Conservation (phyloP, 2,888 invertebrate genomes). For the Nephrotoma flavescens region DNA sequence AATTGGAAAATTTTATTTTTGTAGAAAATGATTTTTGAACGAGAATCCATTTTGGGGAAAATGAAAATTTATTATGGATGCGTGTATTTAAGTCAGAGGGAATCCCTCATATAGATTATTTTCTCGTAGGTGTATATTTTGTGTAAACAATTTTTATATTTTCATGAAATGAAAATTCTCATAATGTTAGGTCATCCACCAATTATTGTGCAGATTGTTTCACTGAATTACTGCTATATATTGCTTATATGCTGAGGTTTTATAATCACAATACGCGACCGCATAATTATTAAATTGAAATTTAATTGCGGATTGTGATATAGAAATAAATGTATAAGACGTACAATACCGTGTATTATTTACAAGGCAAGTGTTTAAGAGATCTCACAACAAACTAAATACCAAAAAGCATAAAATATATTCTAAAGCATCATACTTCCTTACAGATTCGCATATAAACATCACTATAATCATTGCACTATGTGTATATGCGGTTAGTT, state of each 20-base stretch:
- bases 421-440: not conserved
- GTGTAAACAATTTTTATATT: not conserved
- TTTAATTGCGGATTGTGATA: not conserved
- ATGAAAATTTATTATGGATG: not conserved
- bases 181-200: not conserved
- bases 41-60: not conserved
- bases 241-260: not conserved
- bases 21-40: not conserved
- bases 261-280: not conserved
- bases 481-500: not conserved
- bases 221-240: not conserved
- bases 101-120: not conserved
- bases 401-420: not conserved
- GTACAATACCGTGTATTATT: too few relatives aligned
- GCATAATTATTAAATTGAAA: not conserved
- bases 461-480: not conserved
- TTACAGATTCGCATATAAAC: not conserved
- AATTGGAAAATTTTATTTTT: not conserved
- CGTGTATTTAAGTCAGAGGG: not conserved
- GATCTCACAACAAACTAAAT: too few relatives aligned
- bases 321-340: not conserved
- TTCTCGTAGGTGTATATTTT: not conserved
- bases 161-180: not conserved
- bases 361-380: too few relatives aligned
- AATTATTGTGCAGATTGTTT: not conserved